Percentiles rank a stretch among this genome's conserved stretches.
phyloP scores from a whole-genome alignment of 2,888 invertebrate genomes.

The Habrosyne pyritoides region DNA sequence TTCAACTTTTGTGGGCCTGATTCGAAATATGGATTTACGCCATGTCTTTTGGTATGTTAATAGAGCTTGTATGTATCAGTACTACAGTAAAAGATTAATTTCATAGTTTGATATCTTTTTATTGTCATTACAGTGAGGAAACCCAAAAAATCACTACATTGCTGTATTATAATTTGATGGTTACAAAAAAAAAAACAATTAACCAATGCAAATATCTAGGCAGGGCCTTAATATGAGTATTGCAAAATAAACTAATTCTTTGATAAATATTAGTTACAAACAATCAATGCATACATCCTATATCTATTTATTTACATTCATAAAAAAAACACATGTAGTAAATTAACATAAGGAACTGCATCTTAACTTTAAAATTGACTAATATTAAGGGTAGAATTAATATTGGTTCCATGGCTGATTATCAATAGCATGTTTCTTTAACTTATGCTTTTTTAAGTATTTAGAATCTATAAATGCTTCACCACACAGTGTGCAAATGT shows the following conservation, averaged over 20 bases:
- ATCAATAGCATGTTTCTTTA: slow-evolving; percentile 72
- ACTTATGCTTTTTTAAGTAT: slow-evolving; percentile 78
- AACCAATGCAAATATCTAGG: not conserved
- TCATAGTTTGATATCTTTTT: not conserved
- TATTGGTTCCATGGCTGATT: slow-evolving; percentile 75
- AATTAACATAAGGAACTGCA: slow-evolving; percentile 13
- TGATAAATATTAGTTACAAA: not conserved
- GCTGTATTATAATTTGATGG: not conserved
- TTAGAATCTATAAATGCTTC: slow-evolving; percentile 81
- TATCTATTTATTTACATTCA: not conserved
- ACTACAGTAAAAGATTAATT: not conserved
- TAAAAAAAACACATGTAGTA: slow-evolving; percentile 13
- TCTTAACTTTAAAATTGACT: slow-evolving; percentile 6
- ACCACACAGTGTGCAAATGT: slow-evolving; percentile 70
- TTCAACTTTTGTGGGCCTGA: too few species aligned
- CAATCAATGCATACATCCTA: not conserved
- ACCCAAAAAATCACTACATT: not conserved
- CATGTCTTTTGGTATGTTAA: too few species aligned
- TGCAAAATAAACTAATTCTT: not conserved
- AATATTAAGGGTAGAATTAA: slow-evolving; percentile 29
- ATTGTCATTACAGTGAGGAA: not conserved
- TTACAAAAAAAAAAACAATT: not conserved
- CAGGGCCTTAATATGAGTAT: not conserved
- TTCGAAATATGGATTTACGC: too few species aligned
- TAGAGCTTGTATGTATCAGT: too few species aligned